Evolutionary conservation across 2,113 vertebrate genomes (phyloP).

Genomic region (Prietella phreatophila): DNA sequence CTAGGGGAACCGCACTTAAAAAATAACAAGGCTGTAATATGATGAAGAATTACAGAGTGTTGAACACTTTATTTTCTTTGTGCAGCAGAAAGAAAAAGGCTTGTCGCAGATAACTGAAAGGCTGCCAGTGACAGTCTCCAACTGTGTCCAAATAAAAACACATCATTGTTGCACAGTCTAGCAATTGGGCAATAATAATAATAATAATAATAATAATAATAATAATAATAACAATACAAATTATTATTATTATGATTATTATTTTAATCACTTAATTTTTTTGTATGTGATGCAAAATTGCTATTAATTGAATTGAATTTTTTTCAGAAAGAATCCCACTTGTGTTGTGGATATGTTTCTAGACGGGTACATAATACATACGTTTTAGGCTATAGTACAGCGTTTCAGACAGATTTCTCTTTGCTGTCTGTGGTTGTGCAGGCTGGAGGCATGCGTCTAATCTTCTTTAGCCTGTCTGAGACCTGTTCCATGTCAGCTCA

Average conservation of each 20-base stretch:
- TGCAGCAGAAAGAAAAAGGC: neutral
- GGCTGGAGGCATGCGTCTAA: conserved; percentile 32
- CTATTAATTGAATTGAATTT: neutral
- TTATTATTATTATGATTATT: too few species aligned
- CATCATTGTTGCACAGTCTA: too few species aligned
- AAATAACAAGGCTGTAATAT: neutral
- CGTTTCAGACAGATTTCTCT: conserved; percentile 9
- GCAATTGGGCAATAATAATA: too few species aligned
- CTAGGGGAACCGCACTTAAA: neutral
- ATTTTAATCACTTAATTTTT: too few species aligned
- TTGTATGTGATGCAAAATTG: neutral
- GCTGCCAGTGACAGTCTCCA: neutral
- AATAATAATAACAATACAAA: too few species aligned
- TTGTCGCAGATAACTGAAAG: neutral
- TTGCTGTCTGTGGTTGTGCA: neutral
- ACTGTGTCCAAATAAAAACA: neutral
- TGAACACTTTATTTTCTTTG: neutral
- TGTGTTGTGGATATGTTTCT: neutral
- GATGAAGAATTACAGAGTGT: neutral
- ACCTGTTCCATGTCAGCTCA: conserved; percentile 43
- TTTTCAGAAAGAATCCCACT: neutral
- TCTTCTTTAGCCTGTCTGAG: conserved; percentile 56
- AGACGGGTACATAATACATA: too few species aligned
- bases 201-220: too few species aligned
- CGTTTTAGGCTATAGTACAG: neutral